Conservation (phyloP, 2,797 vertebrate genomes). For the Pyrocephalus nanus region DNA sequence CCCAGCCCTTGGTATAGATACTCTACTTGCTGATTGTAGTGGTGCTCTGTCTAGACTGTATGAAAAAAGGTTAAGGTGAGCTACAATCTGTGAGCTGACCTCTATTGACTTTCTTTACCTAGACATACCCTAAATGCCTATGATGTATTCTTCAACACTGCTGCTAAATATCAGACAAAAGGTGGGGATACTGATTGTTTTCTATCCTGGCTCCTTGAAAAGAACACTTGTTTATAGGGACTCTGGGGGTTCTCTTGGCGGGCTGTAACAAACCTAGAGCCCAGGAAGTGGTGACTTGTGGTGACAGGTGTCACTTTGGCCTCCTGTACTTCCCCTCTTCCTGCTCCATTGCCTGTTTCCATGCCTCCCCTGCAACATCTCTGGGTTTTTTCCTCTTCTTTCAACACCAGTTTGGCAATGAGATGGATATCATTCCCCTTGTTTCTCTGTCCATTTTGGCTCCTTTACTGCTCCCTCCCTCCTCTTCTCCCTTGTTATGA, state of each 20-base stretch:
- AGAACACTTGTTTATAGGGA: constrained; percentile 41
- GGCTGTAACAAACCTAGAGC: constrained; percentile 39
- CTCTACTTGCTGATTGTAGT: too few relatives aligned
- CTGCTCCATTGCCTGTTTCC: constrained; percentile 43
- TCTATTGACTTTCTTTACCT: constrained; percentile 70
- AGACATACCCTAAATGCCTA: constrained; percentile 69
- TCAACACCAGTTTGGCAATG: constrained; percentile 59
- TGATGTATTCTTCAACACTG: constrained; percentile 70
- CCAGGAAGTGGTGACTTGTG: constrained; percentile 43
- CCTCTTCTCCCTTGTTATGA: constrained; percentile 10
- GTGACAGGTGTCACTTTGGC: constrained; percentile 32
- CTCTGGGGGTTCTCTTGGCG: constrained; percentile 44
- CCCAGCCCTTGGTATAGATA: too few relatives aligned
- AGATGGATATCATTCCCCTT: constrained; percentile 35
- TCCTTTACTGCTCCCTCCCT: constrained; percentile 54
- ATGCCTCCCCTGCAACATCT: constrained; percentile 22
- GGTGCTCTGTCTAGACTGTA: too few relatives aligned
- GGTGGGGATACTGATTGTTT: constrained; percentile 69
- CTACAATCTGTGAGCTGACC: constrained; percentile 65
- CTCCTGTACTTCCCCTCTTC: constrained; percentile 16
- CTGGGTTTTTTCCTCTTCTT: constrained; percentile 62
- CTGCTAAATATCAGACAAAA: constrained; percentile 69
- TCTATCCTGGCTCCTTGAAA: constrained; percentile 65
- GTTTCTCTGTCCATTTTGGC: constrained; percentile 44
- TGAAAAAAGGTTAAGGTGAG: background rate